Conservation (phyloP, 1,140 invertebrate genomes). For the Aporrectodea caliginosa region DNA sequence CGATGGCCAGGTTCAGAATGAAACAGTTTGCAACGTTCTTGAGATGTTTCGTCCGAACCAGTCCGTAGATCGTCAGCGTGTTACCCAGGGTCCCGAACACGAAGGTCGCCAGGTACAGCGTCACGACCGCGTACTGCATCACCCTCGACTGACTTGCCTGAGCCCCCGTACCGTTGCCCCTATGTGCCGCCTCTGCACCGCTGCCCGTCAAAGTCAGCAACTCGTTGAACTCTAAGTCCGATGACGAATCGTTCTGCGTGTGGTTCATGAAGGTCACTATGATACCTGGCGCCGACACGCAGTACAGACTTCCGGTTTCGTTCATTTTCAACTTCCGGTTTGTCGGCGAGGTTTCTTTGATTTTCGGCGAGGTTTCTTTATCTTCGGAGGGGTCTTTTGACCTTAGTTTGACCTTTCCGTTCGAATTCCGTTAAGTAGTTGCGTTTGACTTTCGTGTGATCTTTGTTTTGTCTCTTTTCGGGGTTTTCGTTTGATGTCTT, state of each 20-base stretch:
- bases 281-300: neutral
- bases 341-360: neutral
- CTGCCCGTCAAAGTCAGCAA: no score
- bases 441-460: no score
- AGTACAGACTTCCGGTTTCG: neutral
- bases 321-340: neutral
- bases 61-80: neutral
- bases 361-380: neutral
- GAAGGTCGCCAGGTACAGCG: conserved; percentile 6
- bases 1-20: conserved; percentile 12
- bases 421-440: no score
- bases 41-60: neutral
- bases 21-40: neutral
- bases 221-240: no score
- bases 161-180: neutral
- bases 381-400: no score
- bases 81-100: conserved; percentile 5
- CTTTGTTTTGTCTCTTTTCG: no score
- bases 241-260: neutral
- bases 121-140: neutral
- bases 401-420: no score
- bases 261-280: neutral
- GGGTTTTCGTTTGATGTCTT: neutral
- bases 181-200: no score
- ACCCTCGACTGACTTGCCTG: neutral